Conservation (phyloP, 2,888 invertebrate species). For the Torymus tubicola region DNA sequence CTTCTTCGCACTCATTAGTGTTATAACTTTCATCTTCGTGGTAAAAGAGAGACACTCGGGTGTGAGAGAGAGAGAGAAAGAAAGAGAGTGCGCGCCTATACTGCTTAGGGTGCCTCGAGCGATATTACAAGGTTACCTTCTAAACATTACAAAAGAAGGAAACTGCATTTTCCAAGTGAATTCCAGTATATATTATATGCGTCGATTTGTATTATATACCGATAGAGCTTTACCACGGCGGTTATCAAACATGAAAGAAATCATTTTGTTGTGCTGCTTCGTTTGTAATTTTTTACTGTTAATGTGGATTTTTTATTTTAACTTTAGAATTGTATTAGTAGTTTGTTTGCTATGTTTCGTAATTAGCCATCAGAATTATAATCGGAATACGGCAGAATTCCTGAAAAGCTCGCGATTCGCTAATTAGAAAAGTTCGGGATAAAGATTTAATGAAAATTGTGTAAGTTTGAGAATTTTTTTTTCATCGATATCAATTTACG, state of each 20-base stretch:
- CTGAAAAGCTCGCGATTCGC: constrained; percentile 21
- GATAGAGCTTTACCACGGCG: neutral
- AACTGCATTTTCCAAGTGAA: constrained; percentile 8
- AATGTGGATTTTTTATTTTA: constrained; percentile 14
- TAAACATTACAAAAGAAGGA: constrained; percentile 29
- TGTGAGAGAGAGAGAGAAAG: no score
- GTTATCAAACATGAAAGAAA: constrained; percentile 27
- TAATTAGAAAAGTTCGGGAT: constrained; percentile 2
- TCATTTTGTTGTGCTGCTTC: constrained; percentile 40
- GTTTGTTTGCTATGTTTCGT: neutral
- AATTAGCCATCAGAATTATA: constrained; percentile 9
- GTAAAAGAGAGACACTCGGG: constrained; percentile 22
- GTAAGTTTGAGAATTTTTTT: neutral
- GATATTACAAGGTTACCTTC: constrained; percentile 36
- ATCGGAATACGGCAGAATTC: neutral
- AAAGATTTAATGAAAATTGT: constrained; percentile 1
- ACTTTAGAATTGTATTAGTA: neutral
- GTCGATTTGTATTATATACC: neutral
- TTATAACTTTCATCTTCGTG: constrained; percentile 16
- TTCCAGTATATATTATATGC: neutral
- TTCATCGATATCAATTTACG: no score
- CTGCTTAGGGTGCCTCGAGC: constrained; percentile 28
- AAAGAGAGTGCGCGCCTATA: no score
- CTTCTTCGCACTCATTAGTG: constrained; percentile 28
- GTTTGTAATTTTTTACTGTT: constrained; percentile 34